A percentile compares a stretch with the other conserved stretches of the same genome.
phyloP scores from a whole-genome alignment of 2,113 vertebrate genomes.

The Zosterops borbonicus region DNA sequence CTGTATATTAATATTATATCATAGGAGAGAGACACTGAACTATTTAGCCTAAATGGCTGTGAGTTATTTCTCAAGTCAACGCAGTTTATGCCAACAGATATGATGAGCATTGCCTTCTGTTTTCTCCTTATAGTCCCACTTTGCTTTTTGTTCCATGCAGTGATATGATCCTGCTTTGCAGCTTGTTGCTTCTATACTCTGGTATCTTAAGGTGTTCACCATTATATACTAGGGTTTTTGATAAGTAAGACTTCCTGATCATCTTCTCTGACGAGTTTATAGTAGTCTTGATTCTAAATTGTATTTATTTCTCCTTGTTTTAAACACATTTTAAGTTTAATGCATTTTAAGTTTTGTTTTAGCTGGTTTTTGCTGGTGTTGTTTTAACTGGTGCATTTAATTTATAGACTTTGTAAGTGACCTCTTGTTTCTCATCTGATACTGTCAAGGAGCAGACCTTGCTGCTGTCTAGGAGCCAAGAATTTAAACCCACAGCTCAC shows the following conservation, averaged over 20 bases:
- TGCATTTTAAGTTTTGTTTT: background rate
- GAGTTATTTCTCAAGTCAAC: background rate
- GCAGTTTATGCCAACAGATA: background rate
- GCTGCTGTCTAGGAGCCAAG: background rate
- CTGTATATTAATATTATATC: background rate
- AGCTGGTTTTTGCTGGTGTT: background rate
- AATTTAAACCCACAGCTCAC: background rate
- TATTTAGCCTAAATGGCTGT: background rate
- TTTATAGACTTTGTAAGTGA: background rate
- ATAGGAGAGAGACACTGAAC: background rate
- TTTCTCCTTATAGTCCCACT: background rate
- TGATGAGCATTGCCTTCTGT: background rate
- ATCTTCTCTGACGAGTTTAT: background rate
- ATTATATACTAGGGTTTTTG: background rate
- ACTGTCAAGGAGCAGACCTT: background rate
- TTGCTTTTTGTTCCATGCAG: background rate
- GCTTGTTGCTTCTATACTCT: background rate
- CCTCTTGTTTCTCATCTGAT: background rate
- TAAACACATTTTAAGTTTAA: background rate
- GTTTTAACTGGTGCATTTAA: slow-evolving; percentile 1
- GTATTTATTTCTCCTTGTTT: background rate
- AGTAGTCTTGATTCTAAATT: background rate
- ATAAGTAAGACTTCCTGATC: background rate
- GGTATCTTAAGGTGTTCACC: background rate
- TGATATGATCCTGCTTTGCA: background rate